Percentiles rank a stretch among this genome's conserved stretches.
Evolutionary conservation across 2,888 invertebrate genomes (phyloP).

Genomic region (Apoderus coryli): DNA sequence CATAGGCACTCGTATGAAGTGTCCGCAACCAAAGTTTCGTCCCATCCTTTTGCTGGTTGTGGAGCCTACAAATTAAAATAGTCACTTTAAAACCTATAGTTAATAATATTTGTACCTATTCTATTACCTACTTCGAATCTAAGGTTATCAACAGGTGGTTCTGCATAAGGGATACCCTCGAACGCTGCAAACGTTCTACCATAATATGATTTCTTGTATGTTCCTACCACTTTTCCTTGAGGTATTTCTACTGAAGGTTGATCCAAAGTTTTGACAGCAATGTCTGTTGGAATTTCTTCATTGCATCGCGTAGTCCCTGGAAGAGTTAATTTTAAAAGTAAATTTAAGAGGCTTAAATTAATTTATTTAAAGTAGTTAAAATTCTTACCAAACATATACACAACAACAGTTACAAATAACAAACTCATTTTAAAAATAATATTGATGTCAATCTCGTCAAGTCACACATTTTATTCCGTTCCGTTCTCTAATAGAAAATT

Average conservation of each 20-base stretch:
- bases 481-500: no score
- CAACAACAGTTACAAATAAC: no score
- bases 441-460: no score
- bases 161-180: constrained; percentile 23
- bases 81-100: no score
- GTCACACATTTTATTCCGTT: no score
- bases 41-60: constrained; percentile 22
- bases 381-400: no score
- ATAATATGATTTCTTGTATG: constrained; percentile 17
- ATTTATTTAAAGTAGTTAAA: no score
- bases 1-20: constrained; percentile 22
- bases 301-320: no score
- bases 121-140: constrained; percentile 20
- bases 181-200: constrained; percentile 20
- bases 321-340: no score
- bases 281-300: constrained; percentile 1
- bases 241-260: constrained; percentile 14
- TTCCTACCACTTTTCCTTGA: constrained; percentile 19
- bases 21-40: constrained; percentile 20
- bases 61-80: constrained; percentile 23
- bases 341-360: no score
- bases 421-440: no score
- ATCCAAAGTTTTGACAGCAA: constrained; percentile 1
- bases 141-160: constrained; percentile 21
- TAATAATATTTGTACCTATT: no score